Evolutionary conservation across 2,888 invertebrate genomes (phyloP).

Genomic region (Sphaeridia pumilis): DNA sequence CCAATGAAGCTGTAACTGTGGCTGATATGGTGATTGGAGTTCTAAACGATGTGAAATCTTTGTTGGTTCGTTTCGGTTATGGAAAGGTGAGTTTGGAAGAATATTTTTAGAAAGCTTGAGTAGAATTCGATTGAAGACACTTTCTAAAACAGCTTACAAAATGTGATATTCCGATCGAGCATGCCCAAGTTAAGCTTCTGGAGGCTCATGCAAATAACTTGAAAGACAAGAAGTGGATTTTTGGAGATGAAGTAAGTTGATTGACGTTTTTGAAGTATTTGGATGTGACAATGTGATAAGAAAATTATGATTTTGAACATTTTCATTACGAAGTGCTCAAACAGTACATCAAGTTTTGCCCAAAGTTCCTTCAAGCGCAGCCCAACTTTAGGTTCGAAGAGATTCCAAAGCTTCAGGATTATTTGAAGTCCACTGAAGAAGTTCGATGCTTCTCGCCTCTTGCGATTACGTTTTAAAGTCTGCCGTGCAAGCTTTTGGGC

Average conservation of each 20-base stretch:
- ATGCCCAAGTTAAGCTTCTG: not conserved
- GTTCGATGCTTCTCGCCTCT: slow-evolving; percentile 20
- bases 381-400: slow-evolving; percentile 40
- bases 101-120: no score
- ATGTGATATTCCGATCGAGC: not conserved
- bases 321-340: slow-evolving; percentile 41
- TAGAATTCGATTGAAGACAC: not conserved
- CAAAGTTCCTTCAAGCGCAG: slow-evolving; percentile 38
- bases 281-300: not conserved
- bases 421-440: slow-evolving; percentile 37
- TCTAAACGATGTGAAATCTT: slow-evolving; percentile 1
- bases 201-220: slow-evolving; percentile 20
- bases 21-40: slow-evolving; percentile 6
- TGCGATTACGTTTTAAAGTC: not conserved
- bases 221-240: slow-evolving; percentile 39
- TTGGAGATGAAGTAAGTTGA: slow-evolving; percentile 38
- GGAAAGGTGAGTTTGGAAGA: not conserved
- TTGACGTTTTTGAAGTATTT: not conserved
- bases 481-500: no score
- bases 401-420: slow-evolving; percentile 37
- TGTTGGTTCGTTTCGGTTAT: slow-evolving; percentile 8
- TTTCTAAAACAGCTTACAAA: not conserved
- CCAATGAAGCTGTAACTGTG: slow-evolving; percentile 36
- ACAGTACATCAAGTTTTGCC: slow-evolving; percentile 38
- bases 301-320: slow-evolving; percentile 8